These are phyloP conservation scores for Tenthredo amoena DNA, from an alignment of 2,888 invertebrate genomes.

Conservation along the genomic window DNA sequence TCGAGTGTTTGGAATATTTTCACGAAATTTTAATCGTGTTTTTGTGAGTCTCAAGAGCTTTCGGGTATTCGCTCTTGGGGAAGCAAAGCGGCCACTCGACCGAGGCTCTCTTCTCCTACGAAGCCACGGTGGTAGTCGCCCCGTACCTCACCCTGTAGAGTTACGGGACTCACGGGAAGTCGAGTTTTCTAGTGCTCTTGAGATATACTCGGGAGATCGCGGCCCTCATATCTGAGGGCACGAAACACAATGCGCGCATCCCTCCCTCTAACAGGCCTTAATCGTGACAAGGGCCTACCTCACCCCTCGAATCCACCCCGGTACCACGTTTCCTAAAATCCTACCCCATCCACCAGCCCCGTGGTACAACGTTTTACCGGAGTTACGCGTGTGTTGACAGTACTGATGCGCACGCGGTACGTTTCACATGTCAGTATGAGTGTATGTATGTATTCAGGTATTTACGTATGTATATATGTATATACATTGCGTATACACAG, in stretches of 20 bases:
- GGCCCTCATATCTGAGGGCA: slow-evolving; percentile 65
- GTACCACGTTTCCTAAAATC: slow-evolving; percentile 28
- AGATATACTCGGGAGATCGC: slow-evolving; percentile 64
- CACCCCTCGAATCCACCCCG: slow-evolving; percentile 19
- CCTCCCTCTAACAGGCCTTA: slow-evolving; percentile 72
- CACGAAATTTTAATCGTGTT: slow-evolving; percentile 59
- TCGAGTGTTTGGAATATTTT: slow-evolving; percentile 54
- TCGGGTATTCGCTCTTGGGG: slow-evolving; percentile 46
- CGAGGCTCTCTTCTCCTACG: slow-evolving; percentile 42
- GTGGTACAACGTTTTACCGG: slow-evolving; percentile 40
- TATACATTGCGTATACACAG: slow-evolving; percentile 14
- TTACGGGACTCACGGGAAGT: slow-evolving; percentile 62
- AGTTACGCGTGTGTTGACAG: slow-evolving; percentile 44
- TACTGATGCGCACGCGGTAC: slow-evolving; percentile 34
- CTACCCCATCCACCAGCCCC: not conserved
- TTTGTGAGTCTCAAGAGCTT: slow-evolving; percentile 52
- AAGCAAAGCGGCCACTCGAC: slow-evolving; percentile 51
- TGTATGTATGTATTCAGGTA: not conserved
- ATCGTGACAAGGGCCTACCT: slow-evolving; percentile 68
- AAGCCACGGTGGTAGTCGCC: not conserved
- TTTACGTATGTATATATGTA: not conserved
- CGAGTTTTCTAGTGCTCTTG: slow-evolving; percentile 69
- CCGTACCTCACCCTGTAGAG: not conserved
- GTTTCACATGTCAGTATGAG: not conserved
- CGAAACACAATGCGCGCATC: slow-evolving; percentile 68